phyloP scores from a whole-genome alignment of 2,113 vertebrate genomes.

The Muntiacus muntjak region DNA sequence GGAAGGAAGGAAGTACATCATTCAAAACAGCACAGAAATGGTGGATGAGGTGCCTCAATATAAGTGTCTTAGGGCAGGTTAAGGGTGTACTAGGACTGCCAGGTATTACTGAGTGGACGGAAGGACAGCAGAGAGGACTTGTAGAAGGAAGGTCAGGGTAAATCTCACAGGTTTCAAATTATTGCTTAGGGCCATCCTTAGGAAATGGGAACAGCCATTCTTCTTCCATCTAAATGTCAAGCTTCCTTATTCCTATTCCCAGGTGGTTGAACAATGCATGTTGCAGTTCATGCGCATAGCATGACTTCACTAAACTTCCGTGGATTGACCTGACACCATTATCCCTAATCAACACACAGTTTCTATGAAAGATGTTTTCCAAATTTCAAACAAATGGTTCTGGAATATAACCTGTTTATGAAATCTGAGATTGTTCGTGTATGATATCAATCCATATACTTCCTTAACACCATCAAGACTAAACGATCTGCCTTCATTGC shows the following conservation, averaged over 20 bases:
- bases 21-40: background rate
- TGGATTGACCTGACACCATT: background rate
- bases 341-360: background rate
- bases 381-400: background rate
- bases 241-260: background rate
- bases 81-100: background rate
- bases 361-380: background rate
- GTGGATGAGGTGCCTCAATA: background rate
- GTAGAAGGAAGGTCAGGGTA: background rate
- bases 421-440: background rate
- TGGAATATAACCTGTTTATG: background rate
- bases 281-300: background rate
- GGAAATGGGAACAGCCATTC: background rate
- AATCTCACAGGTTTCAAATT: background rate
- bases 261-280: background rate
- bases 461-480: background rate
- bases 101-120: background rate
- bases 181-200: background rate
- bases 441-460: background rate
- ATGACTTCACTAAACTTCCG: background rate
- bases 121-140: background rate
- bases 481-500: background rate
- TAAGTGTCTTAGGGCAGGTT: background rate
- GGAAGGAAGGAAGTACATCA: background rate
- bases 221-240: background rate